Percentiles rank a stretch among this genome's conserved stretches.
Evolutionary conservation across 2,888 invertebrate species (phyloP).

Genomic region (Papilio protenor): DNA sequence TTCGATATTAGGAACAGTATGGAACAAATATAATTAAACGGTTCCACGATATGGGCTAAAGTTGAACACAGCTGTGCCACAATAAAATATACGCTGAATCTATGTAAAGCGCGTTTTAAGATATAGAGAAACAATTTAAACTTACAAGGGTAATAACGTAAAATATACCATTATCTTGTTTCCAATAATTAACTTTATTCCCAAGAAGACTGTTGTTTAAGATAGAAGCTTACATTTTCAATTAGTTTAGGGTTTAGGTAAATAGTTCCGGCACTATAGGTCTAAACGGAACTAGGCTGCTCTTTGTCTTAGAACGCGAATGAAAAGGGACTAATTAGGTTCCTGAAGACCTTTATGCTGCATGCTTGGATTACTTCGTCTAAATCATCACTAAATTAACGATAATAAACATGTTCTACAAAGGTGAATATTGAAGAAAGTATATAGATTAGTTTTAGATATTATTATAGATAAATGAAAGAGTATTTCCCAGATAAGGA

Average conservation of each 20-base stretch:
- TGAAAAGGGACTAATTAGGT: background rate
- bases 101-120: slow-evolving; percentile 2
- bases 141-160: slow-evolving; percentile 1
- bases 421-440: too few relatives aligned
- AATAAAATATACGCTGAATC: slow-evolving; percentile 22
- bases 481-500: too few relatives aligned
- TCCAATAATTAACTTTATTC: background rate
- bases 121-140: slow-evolving; percentile 7
- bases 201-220: background rate
- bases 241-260: background rate
- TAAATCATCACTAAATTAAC: background rate
- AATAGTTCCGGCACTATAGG: background rate
- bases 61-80: slow-evolving; percentile 33
- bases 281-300: background rate
- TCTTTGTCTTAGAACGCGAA: background rate
- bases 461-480: too few relatives aligned
- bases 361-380: background rate
- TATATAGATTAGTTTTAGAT: too few relatives aligned
- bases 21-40: slow-evolving; percentile 40
- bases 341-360: background rate
- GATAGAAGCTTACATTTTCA: background rate
- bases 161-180: background rate
- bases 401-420: background rate
- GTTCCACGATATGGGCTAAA: slow-evolving; percentile 31
- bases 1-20: slow-evolving; percentile 28